These are phyloP conservation scores for Pangasianodon hypophthalmus DNA, from an alignment of 2,113 vertebrate species.

Conservation along the genomic window DNA sequence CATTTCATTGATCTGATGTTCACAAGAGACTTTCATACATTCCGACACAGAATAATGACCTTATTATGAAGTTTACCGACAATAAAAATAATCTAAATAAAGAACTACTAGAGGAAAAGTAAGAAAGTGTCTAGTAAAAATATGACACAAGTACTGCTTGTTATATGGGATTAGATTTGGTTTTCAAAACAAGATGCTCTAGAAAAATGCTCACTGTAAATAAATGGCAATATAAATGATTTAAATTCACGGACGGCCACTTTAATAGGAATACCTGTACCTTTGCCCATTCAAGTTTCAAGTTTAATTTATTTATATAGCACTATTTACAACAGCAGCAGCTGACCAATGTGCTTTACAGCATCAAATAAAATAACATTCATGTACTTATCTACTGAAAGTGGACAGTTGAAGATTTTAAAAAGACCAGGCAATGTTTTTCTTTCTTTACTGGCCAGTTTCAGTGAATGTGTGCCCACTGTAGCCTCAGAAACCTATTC, in stretches of 20 bases:
- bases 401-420: background rate
- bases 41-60: background rate
- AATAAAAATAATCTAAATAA: background rate
- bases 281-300: too few relatives aligned
- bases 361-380: too few relatives aligned
- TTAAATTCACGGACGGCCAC: background rate
- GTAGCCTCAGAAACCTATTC: background rate
- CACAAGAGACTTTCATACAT: background rate
- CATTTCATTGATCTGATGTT: background rate
- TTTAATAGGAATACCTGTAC: background rate
- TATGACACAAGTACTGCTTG: background rate
- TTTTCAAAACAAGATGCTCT: too few relatives aligned
- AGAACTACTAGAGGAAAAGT: background rate
- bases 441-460: background rate
- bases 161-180: background rate
- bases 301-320: too few relatives aligned
- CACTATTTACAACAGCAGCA: too few relatives aligned
- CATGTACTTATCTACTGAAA: background rate
- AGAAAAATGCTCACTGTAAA: background rate
- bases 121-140: background rate
- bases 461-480: background rate
- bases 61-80: background rate
- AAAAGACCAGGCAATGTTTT: background rate
- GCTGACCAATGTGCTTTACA: too few relatives aligned
- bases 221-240: background rate